These are phyloP conservation scores for Apamea monoglypha DNA, from an alignment of 2,888 invertebrate species.

Conservation along the genomic window DNA sequence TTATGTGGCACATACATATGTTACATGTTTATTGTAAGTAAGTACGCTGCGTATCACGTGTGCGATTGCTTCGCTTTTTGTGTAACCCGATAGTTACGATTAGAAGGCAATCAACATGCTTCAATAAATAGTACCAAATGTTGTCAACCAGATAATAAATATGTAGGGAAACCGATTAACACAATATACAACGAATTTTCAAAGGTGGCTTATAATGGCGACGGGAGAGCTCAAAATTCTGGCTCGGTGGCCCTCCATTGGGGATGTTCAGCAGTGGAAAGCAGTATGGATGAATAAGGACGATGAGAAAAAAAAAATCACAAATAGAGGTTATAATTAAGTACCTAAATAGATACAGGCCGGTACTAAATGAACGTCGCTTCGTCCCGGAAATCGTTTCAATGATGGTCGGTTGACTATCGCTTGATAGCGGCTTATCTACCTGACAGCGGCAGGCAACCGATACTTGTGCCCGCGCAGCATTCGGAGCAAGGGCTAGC, in stretches of 20 bases:
- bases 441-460: not conserved
- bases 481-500: not conserved
- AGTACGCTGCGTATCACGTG: not conserved
- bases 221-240: too few species aligned
- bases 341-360: not conserved
- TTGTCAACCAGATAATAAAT: not conserved
- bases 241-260: not conserved
- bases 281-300: not conserved
- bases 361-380: not conserved
- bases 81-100: not conserved
- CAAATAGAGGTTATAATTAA: not conserved
- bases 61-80: not conserved
- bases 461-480: not conserved
- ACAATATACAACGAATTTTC: not conserved
- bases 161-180: not conserved
- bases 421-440: constrained; percentile 4
- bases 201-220: too few species aligned
- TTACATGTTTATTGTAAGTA: not conserved
- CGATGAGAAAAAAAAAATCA: not conserved
- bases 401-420: not conserved
- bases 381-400: not conserved
- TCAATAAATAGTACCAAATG: not conserved
- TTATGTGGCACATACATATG: not conserved
- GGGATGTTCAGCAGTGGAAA: not conserved
- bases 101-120: not conserved